Percentiles rank a stretch among this genome's conserved stretches.
Evolutionary conservation across 2,113 vertebrate genomes (phyloP).

Genomic region (Eublepharis macularius): DNA sequence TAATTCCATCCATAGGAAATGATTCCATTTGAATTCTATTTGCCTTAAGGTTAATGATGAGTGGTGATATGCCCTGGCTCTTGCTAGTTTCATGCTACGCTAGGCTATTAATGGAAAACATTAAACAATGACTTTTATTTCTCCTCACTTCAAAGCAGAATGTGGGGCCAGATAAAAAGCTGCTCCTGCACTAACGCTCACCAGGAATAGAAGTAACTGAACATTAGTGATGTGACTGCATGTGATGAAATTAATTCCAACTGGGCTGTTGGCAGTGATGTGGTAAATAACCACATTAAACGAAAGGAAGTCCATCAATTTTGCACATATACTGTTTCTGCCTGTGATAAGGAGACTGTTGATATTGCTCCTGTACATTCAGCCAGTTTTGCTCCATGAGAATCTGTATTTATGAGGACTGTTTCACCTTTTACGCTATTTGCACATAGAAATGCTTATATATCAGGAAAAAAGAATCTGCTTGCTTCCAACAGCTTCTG

Average conservation of each 20-base stretch:
- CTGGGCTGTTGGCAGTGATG: background rate
- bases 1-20: slow-evolving; percentile 7
- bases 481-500: background rate
- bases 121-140: slow-evolving; percentile 18
- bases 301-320: slow-evolving; percentile 7
- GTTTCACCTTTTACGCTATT: background rate
- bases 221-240: background rate
- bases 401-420: background rate
- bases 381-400: background rate
- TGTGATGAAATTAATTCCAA: slow-evolving; percentile 16
- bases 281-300: background rate
- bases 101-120: slow-evolving; percentile 32
- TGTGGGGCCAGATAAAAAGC: slow-evolving; percentile 7
- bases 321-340: background rate
- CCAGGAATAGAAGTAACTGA: slow-evolving; percentile 1
- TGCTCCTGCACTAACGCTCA: slow-evolving; percentile 3
- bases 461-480: background rate
- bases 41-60: slow-evolving; percentile 31
- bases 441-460: background rate
- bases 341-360: slow-evolving; percentile 22
- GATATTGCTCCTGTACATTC: background rate
- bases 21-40: slow-evolving; percentile 24
- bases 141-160: slow-evolving; percentile 27
- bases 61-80: slow-evolving; percentile 14
- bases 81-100: slow-evolving; percentile 27